These are phyloP conservation scores for Cosmia pyralina DNA, from an alignment of 2,888 invertebrate genomes.

Conservation along the genomic window DNA sequence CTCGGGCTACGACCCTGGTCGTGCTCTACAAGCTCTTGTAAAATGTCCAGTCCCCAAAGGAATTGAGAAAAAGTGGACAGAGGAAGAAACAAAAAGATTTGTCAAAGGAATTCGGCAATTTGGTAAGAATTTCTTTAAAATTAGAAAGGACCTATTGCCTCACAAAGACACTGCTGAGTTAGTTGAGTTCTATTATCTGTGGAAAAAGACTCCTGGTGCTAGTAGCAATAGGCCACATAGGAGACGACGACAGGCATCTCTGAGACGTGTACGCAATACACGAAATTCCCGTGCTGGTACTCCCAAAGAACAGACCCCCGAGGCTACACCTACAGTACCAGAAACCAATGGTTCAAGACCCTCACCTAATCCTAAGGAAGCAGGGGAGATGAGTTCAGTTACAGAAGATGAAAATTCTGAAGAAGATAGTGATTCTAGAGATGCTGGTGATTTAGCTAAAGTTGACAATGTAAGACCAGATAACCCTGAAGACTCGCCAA, in stretches of 20 bases:
- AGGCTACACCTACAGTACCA: constrained; percentile 88
- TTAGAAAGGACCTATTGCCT: constrained; percentile 98
- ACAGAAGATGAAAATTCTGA: constrained; percentile 98
- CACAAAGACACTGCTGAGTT: constrained; percentile 99
- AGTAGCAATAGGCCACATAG: constrained; percentile 98
- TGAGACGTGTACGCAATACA: constrained; percentile 96
- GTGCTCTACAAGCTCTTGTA: constrained; percentile 98
- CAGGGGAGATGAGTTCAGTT: constrained; percentile 94
- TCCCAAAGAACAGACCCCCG: constrained; percentile 93
- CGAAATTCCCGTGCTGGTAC: constrained; percentile 95
- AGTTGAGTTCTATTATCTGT: constrained; percentile 99
- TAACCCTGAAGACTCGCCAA: constrained; percentile 95
- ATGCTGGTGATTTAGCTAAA: constrained; percentile 94
- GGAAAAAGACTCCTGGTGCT: constrained; percentile 99
- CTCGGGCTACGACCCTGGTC: constrained; percentile 98
- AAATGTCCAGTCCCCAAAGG: constrained; percentile 99
- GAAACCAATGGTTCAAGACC: constrained; percentile 90
- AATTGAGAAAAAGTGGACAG: constrained; percentile 99
- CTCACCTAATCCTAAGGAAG: constrained; percentile 92
- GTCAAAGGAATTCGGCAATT: constrained; percentile 99
- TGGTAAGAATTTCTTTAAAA: constrained; percentile 99
- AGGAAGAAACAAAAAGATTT: constrained; percentile 99
- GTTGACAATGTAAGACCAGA: constrained; percentile 94
- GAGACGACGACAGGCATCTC: constrained; percentile 95
- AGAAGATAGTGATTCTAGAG: constrained; percentile 98